Base-by-base conservation (phyloP, 2,797 vertebrate species). In the Microcaecilia unicolor region DNA sequence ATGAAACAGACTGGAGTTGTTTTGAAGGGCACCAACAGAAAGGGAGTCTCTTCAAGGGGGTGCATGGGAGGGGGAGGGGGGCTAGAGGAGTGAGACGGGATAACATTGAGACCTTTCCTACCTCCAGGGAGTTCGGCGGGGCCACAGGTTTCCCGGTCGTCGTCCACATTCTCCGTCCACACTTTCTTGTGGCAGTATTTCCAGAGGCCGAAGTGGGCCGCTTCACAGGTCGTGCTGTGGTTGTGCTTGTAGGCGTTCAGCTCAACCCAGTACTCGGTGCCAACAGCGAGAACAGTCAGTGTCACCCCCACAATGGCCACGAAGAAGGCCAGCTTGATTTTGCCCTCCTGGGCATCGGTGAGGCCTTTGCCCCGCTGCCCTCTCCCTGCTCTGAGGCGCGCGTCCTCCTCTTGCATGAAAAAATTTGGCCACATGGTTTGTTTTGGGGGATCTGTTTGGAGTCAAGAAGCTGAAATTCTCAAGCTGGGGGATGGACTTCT, bases 221-320 rank as follows among this genome's bases (percentile, higher is more conserved):
- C 80, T 38, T 87, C 82, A 40, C 91, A 94, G 7, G 89, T 85
- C 20, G 76, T 67, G 25, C 88, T 91, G 64, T 75, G 55, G 9
- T 76, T 85, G 62, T 76, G 63, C 61, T 85, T 88, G 31, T 82
- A 79, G 29, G 88, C 83, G 44, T 85, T 81, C 58, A 93, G 68
- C 55, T 91, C 91, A 69, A 85, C 91, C 91, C 91, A 94, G 67
- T 92, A 93, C 70, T 93, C 91, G 3, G 91, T 93, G 46, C 90
- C 89, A 71, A 93, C 79, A 4, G 89, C 86, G 57, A 94, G 59
- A 44, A 94, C 84, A 0, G 81, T 83, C 51, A 94, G 80, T 20
- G 85, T 86, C 43, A 87, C 84, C 3, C 91, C 91, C 28, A 93
- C 64, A 3, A 85, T 67, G 10, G 79, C 67, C 39, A 91, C 65